Base-by-base conservation (phyloP, 2,113 vertebrate species). In the Acrocephalus kingi region DNA sequence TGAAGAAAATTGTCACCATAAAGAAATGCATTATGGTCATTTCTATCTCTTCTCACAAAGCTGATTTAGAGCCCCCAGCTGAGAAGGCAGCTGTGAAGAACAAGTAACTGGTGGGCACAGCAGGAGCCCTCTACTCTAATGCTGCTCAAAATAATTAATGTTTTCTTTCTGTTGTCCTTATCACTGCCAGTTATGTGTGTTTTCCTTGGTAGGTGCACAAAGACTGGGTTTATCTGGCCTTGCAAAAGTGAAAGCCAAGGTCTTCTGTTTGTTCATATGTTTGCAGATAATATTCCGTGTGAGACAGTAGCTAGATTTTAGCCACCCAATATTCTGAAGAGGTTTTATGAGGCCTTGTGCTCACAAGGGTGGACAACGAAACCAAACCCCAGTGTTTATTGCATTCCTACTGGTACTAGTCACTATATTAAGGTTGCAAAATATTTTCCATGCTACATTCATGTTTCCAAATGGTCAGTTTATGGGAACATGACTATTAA, bases 51-150 rank as follows among this genome's bases (percentile, higher is more conserved):
- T 95, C 83, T 95, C 87, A 78, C 90, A 91, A 94, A 1, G 25
- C 78, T 96, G 95, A 94, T 96, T 97, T 95, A 93, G 85, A 96
- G 58, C 61, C 86, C 84, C 95, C 96, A 97, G 62, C 97, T 97
- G 98, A 96, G 97, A 97, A 97, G 94, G 94, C 97, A 97, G 96
- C 97, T 97, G 98, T 80, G 96, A 89, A 37, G 82, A 96, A 54
- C 85, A 63, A 91, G 77, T 64, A 92, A 74, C 93, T 95, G 78
- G 97, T 61, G 94, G 84, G 97, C 97, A 68, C 48, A 2, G 96
- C 93, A 56, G 96, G 97, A 95, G 77, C 27, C 61, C 91, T 68
- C 62, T 43, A 35, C 91, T 95, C 84, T 96, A 95, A 94, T 80
- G 91, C 45, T 91, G 41, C 91, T 95, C 94, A 90, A 94, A 72